Base-by-base conservation (phyloP, 2,888 invertebrate species). In the Acleris emargana region DNA sequence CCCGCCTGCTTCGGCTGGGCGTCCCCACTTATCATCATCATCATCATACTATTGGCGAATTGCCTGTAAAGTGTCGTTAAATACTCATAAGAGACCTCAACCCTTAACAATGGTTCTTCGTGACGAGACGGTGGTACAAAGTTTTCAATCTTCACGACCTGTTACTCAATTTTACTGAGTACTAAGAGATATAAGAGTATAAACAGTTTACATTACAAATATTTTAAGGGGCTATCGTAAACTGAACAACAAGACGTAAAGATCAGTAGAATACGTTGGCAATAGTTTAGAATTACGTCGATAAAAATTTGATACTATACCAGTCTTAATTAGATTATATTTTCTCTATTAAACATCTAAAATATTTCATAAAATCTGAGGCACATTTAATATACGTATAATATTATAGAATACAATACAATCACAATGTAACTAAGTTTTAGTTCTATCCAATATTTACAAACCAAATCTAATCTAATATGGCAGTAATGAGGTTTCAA, bases 401-500 rank as follows among this genome's bases (percentile, higher is more conserved):
- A 32, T 32, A 32, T 84, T 60, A 70, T 64, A 76, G 74, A 68
- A 77, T 80, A 83, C 77, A 84, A 72, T 82, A 74, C 69, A 73
- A 70, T 72, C 77, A 80, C 64, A 68, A 58, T 61, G 62, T 58
- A 66, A 66, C 61, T 66, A 61, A 66, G 61, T 50, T 55, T 77
- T 76, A 76, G 69, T 73, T 79, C 72, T 77, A 76, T 74, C 70
- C 28, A 73, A 76, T 87, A 87, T 87, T 79, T 90, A 90, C 88
- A 89, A 76, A 72, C 68, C 77, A 70, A 80, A 67, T 79, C 71
- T 81, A 85, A 59, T 55, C 87, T 92, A 91, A 81, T 92, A 92
- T 92, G 92, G 92, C 92, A 92, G 90, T 90, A 80, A 73, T 85
- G 89, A 91, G 90, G 88, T 88, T 86, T 82, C 75, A 78, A 82